Percentiles rank a stretch among this genome's conserved stretches.
Conservation (phyloP, 2,113 vertebrate species). For the Eulemur rufifrons region DNA sequence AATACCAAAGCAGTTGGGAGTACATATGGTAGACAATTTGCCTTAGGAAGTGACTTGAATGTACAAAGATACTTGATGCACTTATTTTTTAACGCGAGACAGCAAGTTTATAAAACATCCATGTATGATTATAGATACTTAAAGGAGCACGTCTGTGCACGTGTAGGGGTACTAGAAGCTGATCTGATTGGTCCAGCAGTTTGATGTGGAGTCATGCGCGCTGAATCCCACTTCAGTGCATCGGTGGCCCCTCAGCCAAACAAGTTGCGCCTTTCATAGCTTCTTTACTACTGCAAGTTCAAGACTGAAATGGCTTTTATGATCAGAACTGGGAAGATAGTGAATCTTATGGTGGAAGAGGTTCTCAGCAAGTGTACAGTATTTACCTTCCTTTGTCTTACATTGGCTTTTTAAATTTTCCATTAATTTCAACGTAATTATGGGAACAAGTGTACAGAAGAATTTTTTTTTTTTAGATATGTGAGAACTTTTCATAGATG, state of each 20-base stretch:
- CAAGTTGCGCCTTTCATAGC: conserved; percentile 58
- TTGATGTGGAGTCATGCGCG: conserved; percentile 75
- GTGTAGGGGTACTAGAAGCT: conserved; percentile 73
- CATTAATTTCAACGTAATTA: conserved; percentile 82
- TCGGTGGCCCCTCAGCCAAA: conserved; percentile 74
- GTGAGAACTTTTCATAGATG: conserved; percentile 84
- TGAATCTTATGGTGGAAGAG: conserved; percentile 73
- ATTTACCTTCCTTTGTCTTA: conserved; percentile 83
- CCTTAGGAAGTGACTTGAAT: conserved; percentile 97
- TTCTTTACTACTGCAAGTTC: conserved; percentile 78
- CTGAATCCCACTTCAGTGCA: conserved; percentile 66
- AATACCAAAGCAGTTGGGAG: conserved; percentile 91
- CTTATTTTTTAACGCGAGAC: conserved; percentile 89
- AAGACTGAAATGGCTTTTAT: conserved; percentile 78
- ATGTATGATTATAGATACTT: conserved; percentile 84
- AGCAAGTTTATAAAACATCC: conserved; percentile 86
- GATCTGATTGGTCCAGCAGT: conserved; percentile 79
- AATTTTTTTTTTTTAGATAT: conserved; percentile 80
- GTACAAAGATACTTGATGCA: conserved; percentile 93
- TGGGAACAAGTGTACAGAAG: conserved; percentile 87
- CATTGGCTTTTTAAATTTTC: conserved; percentile 74
- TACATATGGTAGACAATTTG: conserved; percentile 88
- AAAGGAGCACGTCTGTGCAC: conserved; percentile 78
- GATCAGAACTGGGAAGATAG: conserved; percentile 81
- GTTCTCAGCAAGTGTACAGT: conserved; percentile 81